Conservation (phyloP, 2,113 vertebrate species). For the Okapia johnstoni region DNA sequence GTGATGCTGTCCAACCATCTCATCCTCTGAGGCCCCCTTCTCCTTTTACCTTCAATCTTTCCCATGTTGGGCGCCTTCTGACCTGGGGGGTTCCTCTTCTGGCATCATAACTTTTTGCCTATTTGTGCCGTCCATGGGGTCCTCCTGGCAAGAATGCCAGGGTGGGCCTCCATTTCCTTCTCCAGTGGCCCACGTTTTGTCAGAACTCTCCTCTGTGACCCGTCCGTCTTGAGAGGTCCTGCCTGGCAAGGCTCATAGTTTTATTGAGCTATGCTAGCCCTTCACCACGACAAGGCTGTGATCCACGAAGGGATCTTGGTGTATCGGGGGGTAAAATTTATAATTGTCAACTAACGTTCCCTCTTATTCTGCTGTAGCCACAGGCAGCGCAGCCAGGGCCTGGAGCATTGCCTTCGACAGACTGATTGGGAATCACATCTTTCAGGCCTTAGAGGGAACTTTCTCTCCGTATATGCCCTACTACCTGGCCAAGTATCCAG, state of each 20-base stretch:
- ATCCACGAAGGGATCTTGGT: neutral
- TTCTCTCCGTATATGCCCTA: constrained; percentile 81
- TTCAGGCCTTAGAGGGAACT: constrained; percentile 80
- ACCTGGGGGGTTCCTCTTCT: fast-evolving
- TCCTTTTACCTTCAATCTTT: neutral
- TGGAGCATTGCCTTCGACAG: constrained; percentile 91
- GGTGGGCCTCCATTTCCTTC: neutral
- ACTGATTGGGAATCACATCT: constrained; percentile 88
- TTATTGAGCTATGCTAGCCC: neutral
- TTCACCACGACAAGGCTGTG: neutral
- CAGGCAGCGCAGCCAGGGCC: constrained; percentile 90
- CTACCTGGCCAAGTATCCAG: constrained; percentile 85
- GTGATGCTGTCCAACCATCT: neutral
- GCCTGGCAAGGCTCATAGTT: neutral
- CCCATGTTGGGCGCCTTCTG: neutral
- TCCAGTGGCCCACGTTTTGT: neutral
- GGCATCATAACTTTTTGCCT: neutral
- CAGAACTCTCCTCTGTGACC: neutral
- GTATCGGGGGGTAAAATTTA: fast-evolving
- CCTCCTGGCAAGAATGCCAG: neutral
- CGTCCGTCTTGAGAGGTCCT: fast-evolving
- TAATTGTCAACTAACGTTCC: fast-evolving
- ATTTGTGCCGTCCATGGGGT: neutral
- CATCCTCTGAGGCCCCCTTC: fast-evolving
- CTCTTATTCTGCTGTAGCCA: constrained; percentile 8